A percentile compares a stretch with the other conserved stretches of the same genome.
These are phyloP conservation scores for Cheilosia vernalis DNA, from an alignment of 2,888 invertebrate genomes.

Conservation along the genomic window DNA sequence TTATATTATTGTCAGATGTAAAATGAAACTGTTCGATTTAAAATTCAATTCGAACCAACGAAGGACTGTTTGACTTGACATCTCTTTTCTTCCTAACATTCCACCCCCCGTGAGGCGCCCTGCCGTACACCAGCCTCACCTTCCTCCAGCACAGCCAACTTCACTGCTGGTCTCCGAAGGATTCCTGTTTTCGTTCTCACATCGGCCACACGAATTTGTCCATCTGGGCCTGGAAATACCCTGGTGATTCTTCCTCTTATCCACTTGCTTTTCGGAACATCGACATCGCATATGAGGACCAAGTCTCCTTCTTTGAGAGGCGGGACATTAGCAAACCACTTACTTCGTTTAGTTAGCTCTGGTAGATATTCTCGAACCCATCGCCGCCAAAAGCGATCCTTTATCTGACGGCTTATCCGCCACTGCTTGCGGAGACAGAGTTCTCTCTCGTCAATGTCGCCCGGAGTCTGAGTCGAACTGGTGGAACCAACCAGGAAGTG, in stretches of 20 bases:
- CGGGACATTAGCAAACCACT: background rate
- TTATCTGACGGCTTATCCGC: conserved; percentile 13
- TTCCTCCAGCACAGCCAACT: conserved; percentile 73
- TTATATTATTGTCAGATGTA: no score
- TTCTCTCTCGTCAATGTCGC: background rate
- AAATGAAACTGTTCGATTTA: no score
- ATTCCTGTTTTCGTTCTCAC: no score
- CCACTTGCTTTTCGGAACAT: conserved; percentile 19
- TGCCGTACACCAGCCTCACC: background rate
- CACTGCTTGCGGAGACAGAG: conserved; percentile 12
- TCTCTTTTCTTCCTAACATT: background rate
- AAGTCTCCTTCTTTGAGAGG: conserved; percentile 47
- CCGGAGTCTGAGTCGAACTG: conserved; percentile 4
- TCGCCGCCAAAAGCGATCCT: background rate
- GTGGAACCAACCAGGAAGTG: conserved; percentile 3
- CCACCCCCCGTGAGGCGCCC: conserved; percentile 1
- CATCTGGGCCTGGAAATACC: conserved; percentile 71
- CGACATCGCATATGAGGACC: conserved; percentile 73
- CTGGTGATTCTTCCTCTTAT: background rate
- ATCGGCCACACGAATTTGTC: conserved; percentile 70
- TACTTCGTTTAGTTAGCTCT: background rate
- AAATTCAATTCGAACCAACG: no score
- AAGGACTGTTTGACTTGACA: no score
- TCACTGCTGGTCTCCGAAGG: conserved; percentile 72
- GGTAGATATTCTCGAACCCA: background rate